Base-by-base conservation (phyloP, 2,888 invertebrate species). In the Chymomyza amoena region DNA sequence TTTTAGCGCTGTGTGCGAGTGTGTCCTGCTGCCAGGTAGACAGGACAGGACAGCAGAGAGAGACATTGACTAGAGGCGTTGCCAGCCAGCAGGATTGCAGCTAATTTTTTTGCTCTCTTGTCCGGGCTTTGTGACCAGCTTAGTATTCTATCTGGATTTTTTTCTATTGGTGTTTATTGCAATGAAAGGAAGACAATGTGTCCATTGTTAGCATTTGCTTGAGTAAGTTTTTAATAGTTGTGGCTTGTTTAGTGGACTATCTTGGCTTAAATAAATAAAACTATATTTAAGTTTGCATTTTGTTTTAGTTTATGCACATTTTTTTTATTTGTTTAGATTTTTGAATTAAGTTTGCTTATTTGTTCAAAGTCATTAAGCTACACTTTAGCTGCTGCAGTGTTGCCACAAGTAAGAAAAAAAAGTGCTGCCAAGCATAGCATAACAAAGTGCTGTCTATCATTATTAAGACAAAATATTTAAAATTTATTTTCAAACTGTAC, bases 131-230 rank as follows among this genome's bases (percentile, higher is more conserved):
- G 59, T 25, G 59, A 50, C 61, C 39, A 51, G 60, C 72, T 59
- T 57, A 57, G 63, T 63, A 63, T 28, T 68, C 45, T 61, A 57
- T 57, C 57, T 6, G 25, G 7, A 45, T 13, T 45, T 45, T 13
- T 39, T n/a, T 39, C 39, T 73, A 25, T 25, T 68, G 70, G 45
- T 79, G 83, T 82, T 82, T 82, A 79, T 82, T 82, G 77, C 80
- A 72, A 59, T 70, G 74, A 70, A 74, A 74, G 69, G 72, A 68
- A 82, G 73, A 76, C 79, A 54, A 54, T 18, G 80, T 79, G 77
- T 59, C 32, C 52, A 68, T 52, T 36, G 20, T 61, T 52, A 61
- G 13, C 13, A 20, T 16, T 28, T 20, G 36, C 18, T 52, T 57
- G 60, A 60, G 64, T 60, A 71, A 45, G 39, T 45, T 10, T 45